A percentile compares a stretch with the other conserved stretches of the same genome.
Evolutionary conservation across 2,113 vertebrate species (phyloP).

Genomic region (Etheostoma spectabile): DNA sequence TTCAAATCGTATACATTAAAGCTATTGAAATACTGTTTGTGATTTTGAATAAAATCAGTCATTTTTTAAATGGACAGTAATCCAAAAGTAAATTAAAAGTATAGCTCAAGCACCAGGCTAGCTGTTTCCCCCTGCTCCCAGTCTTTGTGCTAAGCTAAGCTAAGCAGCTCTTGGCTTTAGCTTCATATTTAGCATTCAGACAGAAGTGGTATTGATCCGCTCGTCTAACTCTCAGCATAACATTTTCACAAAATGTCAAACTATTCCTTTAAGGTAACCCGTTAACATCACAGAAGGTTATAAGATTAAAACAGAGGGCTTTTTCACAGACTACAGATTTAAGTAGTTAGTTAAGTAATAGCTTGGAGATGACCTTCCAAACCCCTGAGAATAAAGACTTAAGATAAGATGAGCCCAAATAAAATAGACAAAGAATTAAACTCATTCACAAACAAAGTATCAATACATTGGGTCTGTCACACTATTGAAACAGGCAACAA

Average conservation of each 20-base stretch:
- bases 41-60: neutral
- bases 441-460: neutral
- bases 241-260: neutral
- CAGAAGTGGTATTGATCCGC: neutral
- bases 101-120: neutral
- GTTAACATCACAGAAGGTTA: conserved; percentile 43
- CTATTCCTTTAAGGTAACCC: conserved; percentile 27
- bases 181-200: neutral
- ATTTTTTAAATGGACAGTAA: neutral
- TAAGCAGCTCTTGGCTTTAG: neutral
- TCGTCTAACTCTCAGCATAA: neutral
- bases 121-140: neutral
- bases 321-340: conserved; percentile 26
- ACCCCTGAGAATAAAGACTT: conserved; percentile 55
- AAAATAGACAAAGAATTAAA: neutral
- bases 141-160: neutral
- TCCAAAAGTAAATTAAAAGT: neutral
- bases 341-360: conserved; percentile 37
- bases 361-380: conserved; percentile 20
- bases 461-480: neutral
- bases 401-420: neutral
- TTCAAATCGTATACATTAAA: neutral
- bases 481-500: neutral
- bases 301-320: conserved; percentile 12
- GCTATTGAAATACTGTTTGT: conserved; percentile 13